Base-by-base conservation (phyloP, 2,888 invertebrate species). In the Polia nebulosa region DNA sequence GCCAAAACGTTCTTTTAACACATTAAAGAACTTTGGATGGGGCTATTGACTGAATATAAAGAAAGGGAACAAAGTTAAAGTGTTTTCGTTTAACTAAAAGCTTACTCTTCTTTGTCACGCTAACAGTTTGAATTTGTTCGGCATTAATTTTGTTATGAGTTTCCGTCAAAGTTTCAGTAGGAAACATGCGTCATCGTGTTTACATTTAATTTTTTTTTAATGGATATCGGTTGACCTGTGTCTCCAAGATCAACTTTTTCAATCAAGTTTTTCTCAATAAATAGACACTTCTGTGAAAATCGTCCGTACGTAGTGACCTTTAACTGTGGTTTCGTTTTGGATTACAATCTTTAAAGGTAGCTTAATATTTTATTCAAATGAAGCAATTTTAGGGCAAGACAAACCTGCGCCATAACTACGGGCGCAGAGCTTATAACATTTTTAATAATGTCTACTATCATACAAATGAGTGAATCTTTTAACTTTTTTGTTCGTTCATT, bases 51-150 rank as follows among this genome's bases (percentile, higher is more conserved):
- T 77, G 34, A 71, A 63, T 67, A 67, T 69, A 83, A 84, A 79
- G 80, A 76, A 72, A 72, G 47, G 65, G 62, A 69, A 75, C 77
- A 81, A 86, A 78, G 86, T 85, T 83, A 87, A 89, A 86, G 85
- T 84, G 73, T 82, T 84, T 78, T 77, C 71, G 83, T 76, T 81
- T 63, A 75, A 83, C 80, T 78, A 71, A 85, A 85, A 83, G 84
- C 83, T 82, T 87, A 88, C 76, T 79, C 73, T 69, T 70, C 39
- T 57, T 62, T 76, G 85, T 82, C 92, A 91, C 89, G 92, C 88
- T 70, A 85, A 66, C 44, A 59, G 73, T 60, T 57, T 58, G 17
- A 62, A 76, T 66, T 56, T 69, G 70, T 69, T 71, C 47, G 72
- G 70, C 60, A 82, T 82, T 76, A 67, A 83, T 68, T 83, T 68